Base-by-base conservation (phyloP, 2,113 vertebrate genomes). In the Pedionomus torquatus region DNA sequence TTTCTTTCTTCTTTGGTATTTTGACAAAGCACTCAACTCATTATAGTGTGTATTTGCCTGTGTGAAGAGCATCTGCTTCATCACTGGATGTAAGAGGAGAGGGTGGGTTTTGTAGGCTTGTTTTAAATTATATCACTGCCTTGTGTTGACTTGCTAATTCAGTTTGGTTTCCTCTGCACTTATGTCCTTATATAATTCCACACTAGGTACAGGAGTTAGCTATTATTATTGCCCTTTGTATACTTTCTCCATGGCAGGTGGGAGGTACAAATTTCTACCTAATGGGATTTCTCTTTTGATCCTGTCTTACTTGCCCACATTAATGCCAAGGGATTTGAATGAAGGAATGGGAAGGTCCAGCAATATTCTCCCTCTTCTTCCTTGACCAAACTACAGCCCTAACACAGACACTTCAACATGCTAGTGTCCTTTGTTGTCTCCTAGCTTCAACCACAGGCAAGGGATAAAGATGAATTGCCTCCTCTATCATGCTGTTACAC, bases 271-370 rank as follows among this genome's bases (percentile, higher is more conserved):
- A 4, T 9, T 90, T 46, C 37, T 69, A 21, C 30, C 30, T n/a
- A 14, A 0, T 33, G 18, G 39, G 69, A 92, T 21, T 66, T 4
- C 10, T 63, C 23, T 77, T 93, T 48, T 13, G 6, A 2, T 41
- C 0, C 0, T 31, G 19, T 66, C 23, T 39, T 79, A 3, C 39
- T 85, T 70, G 41, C 10, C 8, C 17, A 23, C 2, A 3, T 11
- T 52, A 61, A 86, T 52, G 7, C 12, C 35, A 13, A 25, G 61
- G 37, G 13, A 35, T 19, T 64, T 6, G 0, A 55, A 28, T 33
- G 28, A 84, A 66, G 26, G 35, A 76, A 20, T 63, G 13, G 8
- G 48, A 44, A 72, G 35, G 35, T 82, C 7, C 0, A 1, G 7
- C 1, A 3, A 28, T 7, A 30, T 70, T 31, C 7, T 71, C 19